Evolutionary conservation across 2,113 vertebrate genomes (phyloP), one percentile per base, ranked within the genome.

Genomic region (Microcebus murinus): DNA sequence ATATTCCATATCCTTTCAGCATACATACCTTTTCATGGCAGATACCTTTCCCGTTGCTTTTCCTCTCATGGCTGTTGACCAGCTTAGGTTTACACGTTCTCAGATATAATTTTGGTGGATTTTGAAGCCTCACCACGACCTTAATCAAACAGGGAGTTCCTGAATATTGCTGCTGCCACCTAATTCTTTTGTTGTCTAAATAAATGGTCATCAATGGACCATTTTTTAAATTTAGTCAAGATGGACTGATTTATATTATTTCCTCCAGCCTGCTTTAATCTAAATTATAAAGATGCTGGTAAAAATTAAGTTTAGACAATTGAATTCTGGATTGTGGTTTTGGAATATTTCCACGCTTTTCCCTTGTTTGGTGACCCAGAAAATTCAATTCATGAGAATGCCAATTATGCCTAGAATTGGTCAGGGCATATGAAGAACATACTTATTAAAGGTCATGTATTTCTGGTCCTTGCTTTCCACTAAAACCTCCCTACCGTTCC

Each of bases 271-370:
- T 90, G 11, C 23, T 57, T 89, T 36, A 42, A 45, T 76, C 31
- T 89, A 79, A 92, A 80, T 88, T 93, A 34, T 68, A 36, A 96
- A 93, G 88, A 87, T 83, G 59, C n/a, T 42, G 36, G 23, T 39
- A 52, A 91, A 89, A 90, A 36, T 48, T 73, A 88, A 94, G 50
- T 45, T n/a, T 48, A 79, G 8, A 52, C 25, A 21, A 11, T 21
- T 39, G 55, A 87, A 42, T 76, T 87, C 74, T 90, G 17, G 25
- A 57, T 93, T 93, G 63, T 57, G 25, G 48, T 82, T 87, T 67
- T 48, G 74, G 63, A 91, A 34, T 63, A 50, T 80, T 52, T 76
- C 10, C n/a, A 48, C 83, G 61, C 31, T 50, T 61, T 52, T 81
- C 73, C 95, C 67, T 91, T 91, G 85, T 52, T 71, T 82, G 71